Conservation (phyloP, 64 coral and sea anemone genomes). For the Stichodactyla helianthus region DNA sequence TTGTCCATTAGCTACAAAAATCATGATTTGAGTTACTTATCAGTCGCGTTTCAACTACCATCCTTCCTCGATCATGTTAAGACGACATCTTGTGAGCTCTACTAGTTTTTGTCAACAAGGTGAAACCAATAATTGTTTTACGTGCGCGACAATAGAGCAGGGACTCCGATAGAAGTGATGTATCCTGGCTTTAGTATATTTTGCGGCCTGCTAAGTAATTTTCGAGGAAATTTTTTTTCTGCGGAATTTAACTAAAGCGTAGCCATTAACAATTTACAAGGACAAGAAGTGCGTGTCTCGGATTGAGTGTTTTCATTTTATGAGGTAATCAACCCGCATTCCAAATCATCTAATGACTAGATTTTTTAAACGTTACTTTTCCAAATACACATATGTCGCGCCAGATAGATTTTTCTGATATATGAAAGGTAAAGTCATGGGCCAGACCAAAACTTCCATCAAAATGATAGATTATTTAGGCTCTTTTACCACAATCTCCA, state of each 20-base stretch:
- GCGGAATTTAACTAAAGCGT: conserved; percentile 88
- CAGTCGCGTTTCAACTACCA: too few relatives aligned
- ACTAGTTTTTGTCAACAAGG: conserved; percentile 14
- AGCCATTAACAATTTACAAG: conserved; percentile 87
- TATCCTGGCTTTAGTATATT: too few relatives aligned
- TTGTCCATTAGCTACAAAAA: neutral
- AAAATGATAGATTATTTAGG: neutral
- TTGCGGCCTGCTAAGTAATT: neutral
- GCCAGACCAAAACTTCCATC: neutral
- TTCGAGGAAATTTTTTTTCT: conserved; percentile 19
- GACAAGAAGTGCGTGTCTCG: neutral
- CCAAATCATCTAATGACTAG: conserved; percentile 13
- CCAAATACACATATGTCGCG: neutral
- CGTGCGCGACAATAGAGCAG: neutral
- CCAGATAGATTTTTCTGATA: neutral
- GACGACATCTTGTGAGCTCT: neutral
- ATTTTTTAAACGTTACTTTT: conserved; percentile 47
- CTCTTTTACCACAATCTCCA: neutral
- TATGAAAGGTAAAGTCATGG: neutral
- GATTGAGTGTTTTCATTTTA: conserved; percentile 79
- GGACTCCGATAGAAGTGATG: neutral
- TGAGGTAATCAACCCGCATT: conserved; percentile 41
- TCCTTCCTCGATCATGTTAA: neutral
- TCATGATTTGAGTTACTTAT: too few relatives aligned
- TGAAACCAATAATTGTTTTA: conserved; percentile 47